phyloP scores from a whole-genome alignment of 2,888 invertebrate species.

The Macaria notata region DNA sequence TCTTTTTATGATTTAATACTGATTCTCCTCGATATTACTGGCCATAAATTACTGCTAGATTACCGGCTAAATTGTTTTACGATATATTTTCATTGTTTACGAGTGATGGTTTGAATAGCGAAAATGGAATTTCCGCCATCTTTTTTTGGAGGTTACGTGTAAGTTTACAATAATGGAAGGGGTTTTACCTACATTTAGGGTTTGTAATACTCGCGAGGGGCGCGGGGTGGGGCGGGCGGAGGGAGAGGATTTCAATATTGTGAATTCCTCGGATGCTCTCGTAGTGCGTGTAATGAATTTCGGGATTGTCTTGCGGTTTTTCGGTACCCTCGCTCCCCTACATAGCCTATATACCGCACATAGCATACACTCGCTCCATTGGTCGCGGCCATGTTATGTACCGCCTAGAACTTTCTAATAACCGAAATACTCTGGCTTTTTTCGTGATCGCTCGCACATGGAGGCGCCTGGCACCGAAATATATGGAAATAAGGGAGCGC shows the following conservation, averaged over 20 bases:
- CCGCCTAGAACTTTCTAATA: background rate
- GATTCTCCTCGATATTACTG: constrained; percentile 71
- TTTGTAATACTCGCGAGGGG: constrained; percentile 27
- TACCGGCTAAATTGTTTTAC: constrained; percentile 76
- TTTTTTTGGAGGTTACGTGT: constrained; percentile 42
- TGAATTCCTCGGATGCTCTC: constrained; percentile 77
- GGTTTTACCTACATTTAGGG: constrained; percentile 2
- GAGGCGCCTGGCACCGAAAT: constrained; percentile 51
- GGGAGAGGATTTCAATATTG: constrained; percentile 75
- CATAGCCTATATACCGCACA: constrained; percentile 30
- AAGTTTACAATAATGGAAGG: constrained; percentile 57
- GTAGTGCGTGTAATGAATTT: constrained; percentile 78
- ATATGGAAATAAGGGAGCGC: constrained; percentile 73
- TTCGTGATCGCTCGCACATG: constrained; percentile 40
- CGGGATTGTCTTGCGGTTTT: constrained; percentile 79
- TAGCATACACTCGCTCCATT: constrained; percentile 49
- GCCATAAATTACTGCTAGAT: constrained; percentile 69
- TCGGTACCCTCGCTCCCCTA: constrained; percentile 58
- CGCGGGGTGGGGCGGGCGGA: constrained; percentile 36
- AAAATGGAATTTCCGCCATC: constrained; percentile 22
- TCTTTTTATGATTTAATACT: constrained; percentile 78
- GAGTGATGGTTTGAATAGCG: constrained; percentile 22
- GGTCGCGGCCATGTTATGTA: constrained; percentile 49
- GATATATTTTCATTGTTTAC: constrained; percentile 58
- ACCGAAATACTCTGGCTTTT: constrained; percentile 40